Percentiles rank a stretch among this genome's conserved stretches.
Evolutionary conservation across 2,797 vertebrate species (phyloP).

Genomic region (Lepilemur ruficaudatus): DNA sequence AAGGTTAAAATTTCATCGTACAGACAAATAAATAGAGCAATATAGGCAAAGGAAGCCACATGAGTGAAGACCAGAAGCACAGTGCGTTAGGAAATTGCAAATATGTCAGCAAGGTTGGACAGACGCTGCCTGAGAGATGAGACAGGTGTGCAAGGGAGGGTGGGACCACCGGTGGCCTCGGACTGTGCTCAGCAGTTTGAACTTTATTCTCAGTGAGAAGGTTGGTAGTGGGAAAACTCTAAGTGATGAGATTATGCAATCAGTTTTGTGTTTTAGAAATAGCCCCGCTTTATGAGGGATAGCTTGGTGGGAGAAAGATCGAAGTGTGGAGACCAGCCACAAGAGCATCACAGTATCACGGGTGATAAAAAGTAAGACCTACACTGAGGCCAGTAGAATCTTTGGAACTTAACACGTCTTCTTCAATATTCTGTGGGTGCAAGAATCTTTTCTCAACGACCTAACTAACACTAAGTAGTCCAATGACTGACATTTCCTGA

Average conservation of each 20-base stretch:
- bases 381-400: neutral
- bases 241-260: neutral
- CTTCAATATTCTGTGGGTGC: neutral
- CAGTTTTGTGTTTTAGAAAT: neutral
- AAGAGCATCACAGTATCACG: neutral
- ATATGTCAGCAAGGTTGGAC: neutral
- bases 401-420: neutral
- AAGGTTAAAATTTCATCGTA: neutral
- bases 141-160: no score
- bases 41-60: neutral
- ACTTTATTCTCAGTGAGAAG: neutral
- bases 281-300: neutral
- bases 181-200: neutral
- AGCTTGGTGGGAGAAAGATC: neutral
- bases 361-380: neutral
- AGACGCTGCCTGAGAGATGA: fast-evolving
- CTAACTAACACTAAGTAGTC: neutral
- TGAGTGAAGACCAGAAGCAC: neutral
- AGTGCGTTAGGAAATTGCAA: no score
- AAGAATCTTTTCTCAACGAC: neutral
- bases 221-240: neutral
- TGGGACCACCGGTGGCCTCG: neutral
- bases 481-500: no score
- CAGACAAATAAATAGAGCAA: neutral
- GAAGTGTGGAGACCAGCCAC: neutral